These are phyloP conservation scores for Acrobasis suavella DNA, from an alignment of 2,888 invertebrate genomes.

Conservation along the genomic window DNA sequence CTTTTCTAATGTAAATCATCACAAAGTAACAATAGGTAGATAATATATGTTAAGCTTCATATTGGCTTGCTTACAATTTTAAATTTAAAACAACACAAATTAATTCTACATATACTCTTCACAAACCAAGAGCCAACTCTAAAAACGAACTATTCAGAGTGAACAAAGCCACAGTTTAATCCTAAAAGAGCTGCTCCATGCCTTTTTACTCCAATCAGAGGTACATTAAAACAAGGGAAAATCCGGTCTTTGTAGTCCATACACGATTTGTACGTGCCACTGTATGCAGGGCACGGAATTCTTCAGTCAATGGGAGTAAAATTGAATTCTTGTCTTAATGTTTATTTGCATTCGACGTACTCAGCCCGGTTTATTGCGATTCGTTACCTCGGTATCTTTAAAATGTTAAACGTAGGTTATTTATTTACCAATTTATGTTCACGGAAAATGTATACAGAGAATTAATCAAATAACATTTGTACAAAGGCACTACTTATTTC, in stretches of 20 bases:
- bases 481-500: too few species aligned
- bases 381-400: neutral
- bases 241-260: conserved; percentile 10
- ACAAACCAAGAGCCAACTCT: too few species aligned
- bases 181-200: conserved; percentile 13
- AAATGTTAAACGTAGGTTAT: too few species aligned
- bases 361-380: neutral
- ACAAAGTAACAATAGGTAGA: too few species aligned
- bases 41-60: too few species aligned
- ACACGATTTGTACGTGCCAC: neutral
- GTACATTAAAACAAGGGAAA: conserved; percentile 12
- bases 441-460: too few species aligned
- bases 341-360: conserved; percentile 4
- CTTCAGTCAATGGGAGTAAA: conserved; percentile 5
- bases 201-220: conserved; percentile 17
- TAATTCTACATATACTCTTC: too few species aligned
- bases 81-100: too few species aligned
- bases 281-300: conserved; percentile 10
- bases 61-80: too few species aligned
- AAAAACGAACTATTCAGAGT: conserved; percentile 14
- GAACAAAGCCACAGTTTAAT: conserved; percentile 21
- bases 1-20: too few species aligned
- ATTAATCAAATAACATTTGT: too few species aligned
- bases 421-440: too few species aligned
- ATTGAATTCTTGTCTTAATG: conserved; percentile 4